Evolutionary conservation across 2,113 vertebrate species (phyloP).

Genomic region (Picathartes gymnocephalus): DNA sequence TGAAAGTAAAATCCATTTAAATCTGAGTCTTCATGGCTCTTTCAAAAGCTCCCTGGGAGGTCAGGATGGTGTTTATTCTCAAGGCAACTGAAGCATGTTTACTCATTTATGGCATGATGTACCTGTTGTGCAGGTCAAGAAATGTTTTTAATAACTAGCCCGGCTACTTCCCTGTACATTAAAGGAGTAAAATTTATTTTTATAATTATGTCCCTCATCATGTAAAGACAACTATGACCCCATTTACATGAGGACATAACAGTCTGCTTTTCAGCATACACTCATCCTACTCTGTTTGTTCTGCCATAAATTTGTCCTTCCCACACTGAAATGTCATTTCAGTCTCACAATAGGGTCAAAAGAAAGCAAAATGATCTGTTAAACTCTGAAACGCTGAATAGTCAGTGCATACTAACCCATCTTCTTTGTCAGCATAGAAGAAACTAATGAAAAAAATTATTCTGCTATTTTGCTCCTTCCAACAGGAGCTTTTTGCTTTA

Average conservation of each 20-base stretch:
- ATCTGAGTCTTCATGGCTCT: not conserved
- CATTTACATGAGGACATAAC: not conserved
- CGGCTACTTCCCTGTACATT: not conserved
- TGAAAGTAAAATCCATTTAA: not conserved
- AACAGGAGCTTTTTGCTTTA: not conserved
- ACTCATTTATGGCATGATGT: not conserved
- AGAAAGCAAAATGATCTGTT: not conserved
- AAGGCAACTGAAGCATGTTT: not conserved
- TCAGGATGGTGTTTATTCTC: not conserved
- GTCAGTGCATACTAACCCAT: fast-evolving
- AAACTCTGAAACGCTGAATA: not conserved
- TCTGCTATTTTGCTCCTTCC: not conserved
- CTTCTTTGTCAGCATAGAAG: not conserved
- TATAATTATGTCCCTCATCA: not conserved
- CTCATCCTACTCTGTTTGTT: not conserved
- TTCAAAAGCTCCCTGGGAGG: not conserved
- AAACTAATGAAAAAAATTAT: not conserved
- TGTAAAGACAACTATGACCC: not conserved
- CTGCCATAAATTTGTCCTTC: not conserved
- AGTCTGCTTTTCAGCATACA: not conserved
- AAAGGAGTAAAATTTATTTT: not conserved
- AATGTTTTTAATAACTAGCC: not conserved
- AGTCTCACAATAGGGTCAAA: not conserved
- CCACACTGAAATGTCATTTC: not conserved
- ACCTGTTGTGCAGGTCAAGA: not conserved